Conservation (phyloP, 2,797 vertebrate species). For the Nasua narica region DNA sequence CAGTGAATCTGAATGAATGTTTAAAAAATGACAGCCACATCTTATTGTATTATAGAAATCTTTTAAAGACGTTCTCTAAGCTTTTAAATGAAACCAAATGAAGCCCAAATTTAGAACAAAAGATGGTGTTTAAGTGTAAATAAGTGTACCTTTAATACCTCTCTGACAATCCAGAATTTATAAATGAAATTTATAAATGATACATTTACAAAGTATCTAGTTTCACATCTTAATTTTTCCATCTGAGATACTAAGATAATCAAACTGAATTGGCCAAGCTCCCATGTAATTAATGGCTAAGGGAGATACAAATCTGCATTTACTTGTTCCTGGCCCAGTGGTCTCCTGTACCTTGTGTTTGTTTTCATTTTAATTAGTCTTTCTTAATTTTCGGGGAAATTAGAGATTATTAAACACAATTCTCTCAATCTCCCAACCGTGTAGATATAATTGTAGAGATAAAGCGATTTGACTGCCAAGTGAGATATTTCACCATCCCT, state of each 20-base stretch:
- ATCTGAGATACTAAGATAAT: neutral
- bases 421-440: neutral
- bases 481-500: neutral
- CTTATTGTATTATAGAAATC: constrained; percentile 8
- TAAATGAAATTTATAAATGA: no score
- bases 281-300: neutral
- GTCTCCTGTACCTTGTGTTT: neutral
- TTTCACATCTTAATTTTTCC: neutral
- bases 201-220: neutral
- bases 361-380: neutral
- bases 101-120: constrained; percentile 23
- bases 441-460: neutral
- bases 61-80: constrained; percentile 1
- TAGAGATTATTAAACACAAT: neutral
- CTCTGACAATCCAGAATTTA: neutral
- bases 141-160: neutral
- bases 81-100: neutral
- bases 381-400: neutral
- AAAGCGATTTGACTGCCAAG: neutral
- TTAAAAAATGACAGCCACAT: neutral
- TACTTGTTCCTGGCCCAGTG: neutral
- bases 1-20: neutral
- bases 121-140: neutral
- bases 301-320: neutral
- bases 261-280: neutral